Conservation (phyloP, 2,888 invertebrate genomes). For the Trachelus stipa region DNA sequence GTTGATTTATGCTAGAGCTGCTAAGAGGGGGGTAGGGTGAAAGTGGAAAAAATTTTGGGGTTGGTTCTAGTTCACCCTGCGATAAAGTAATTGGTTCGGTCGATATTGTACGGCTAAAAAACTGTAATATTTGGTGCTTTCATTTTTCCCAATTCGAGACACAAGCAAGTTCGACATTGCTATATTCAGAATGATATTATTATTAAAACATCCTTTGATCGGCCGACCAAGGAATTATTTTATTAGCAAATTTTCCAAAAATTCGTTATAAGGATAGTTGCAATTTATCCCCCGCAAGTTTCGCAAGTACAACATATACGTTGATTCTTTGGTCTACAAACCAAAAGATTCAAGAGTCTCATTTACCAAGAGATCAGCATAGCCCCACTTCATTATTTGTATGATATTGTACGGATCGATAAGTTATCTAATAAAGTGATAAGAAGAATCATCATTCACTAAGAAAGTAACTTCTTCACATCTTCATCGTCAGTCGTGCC, state of each 20-base stretch:
- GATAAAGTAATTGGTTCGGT: neutral
- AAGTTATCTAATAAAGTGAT: neutral
- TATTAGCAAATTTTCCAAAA: neutral
- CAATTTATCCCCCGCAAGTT: neutral
- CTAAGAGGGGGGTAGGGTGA: neutral
- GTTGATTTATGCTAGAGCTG: neutral
- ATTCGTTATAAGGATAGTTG: neutral
- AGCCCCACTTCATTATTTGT: neutral
- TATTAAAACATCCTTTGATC: neutral
- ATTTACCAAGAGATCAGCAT: neutral
- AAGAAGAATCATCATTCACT: neutral
- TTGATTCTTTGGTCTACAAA: neutral
- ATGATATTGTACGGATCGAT: neutral
- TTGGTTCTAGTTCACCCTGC: neutral
- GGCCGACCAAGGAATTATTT: neutral
- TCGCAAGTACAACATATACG: neutral
- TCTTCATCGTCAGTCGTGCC: neutral
- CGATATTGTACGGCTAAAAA: neutral
- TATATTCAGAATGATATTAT: neutral
- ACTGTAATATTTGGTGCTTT: neutral
- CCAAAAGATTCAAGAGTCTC: neutral
- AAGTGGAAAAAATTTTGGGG: neutral
- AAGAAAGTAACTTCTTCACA: neutral
- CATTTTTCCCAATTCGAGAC: neutral
- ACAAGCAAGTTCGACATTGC: neutral